Conservation (phyloP, 2,888 invertebrate genomes). For the Octonoba sinensis region DNA sequence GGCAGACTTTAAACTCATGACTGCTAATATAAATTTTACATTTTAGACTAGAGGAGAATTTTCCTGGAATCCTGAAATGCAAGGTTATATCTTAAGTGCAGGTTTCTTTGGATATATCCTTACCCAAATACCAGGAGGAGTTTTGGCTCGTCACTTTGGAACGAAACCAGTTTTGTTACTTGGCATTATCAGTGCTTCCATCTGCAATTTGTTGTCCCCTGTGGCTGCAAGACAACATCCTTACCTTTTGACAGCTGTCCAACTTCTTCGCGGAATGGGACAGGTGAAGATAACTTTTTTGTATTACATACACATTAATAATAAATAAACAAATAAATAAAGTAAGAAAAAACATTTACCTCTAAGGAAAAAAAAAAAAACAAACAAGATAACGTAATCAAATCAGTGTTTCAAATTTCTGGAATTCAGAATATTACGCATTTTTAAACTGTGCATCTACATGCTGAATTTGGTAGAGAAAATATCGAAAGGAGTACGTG, state of each 20-base stretch:
- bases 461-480: no score
- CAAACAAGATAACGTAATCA: no score
- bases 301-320: no score
- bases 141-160: constrained; percentile 36
- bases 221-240: constrained; percentile 29
- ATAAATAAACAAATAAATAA: no score
- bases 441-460: no score
- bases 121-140: constrained; percentile 48
- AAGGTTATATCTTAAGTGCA: constrained; percentile 50
- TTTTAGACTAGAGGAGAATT: constrained; percentile 31
- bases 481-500: no score
- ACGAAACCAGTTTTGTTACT: constrained; percentile 34
- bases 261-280: constrained; percentile 34
- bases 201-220: constrained; percentile 44
- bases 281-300: constrained; percentile 21
- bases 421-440: no score
- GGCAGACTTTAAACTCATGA: no score
- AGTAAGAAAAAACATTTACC: no score
- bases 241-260: constrained; percentile 24
- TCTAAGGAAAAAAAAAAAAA: no score
- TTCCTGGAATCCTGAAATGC: constrained; percentile 51
- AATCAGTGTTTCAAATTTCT: no score
- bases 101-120: constrained; percentile 45
- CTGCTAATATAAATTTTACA: neutral
- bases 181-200: constrained; percentile 24